A percentile compares a stretch with the other conserved stretches of the same genome.
Evolutionary conservation across 2,113 vertebrate species (phyloP).

Genomic region (Tricholaema leucomelas): DNA sequence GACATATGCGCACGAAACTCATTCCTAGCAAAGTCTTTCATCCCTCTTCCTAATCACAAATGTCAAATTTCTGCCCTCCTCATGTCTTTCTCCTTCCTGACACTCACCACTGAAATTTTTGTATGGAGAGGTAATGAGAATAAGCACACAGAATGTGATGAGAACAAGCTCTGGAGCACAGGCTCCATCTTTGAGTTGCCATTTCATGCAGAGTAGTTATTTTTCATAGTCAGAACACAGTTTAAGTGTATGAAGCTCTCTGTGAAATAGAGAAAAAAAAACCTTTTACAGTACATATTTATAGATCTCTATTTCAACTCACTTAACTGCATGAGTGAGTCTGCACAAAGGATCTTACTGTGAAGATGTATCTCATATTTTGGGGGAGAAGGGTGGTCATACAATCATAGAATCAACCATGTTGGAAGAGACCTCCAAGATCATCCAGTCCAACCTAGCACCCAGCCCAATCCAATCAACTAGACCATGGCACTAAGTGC

Average conservation of each 20-base stretch:
- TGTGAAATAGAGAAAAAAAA: background rate
- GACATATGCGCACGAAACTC: background rate
- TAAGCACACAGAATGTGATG: background rate
- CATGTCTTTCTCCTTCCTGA: background rate
- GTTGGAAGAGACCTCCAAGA: too few relatives aligned
- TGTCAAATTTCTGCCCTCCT: background rate
- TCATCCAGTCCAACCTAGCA: too few relatives aligned
- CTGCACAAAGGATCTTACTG: background rate
- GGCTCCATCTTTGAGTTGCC: background rate
- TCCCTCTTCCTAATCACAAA: background rate
- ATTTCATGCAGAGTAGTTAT: background rate
- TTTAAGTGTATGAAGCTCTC: background rate
- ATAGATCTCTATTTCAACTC: background rate
- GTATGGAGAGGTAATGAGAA: background rate
- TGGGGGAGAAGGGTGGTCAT: background rate
- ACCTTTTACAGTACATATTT: background rate
- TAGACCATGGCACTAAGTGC: too few relatives aligned
- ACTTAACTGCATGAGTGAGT: background rate
- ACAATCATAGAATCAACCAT: too few relatives aligned
- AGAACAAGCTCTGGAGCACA: background rate
- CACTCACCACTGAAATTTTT: background rate
- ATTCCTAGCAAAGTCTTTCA: conserved; percentile 5
- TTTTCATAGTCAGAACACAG: background rate
- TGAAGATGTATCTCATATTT: background rate
- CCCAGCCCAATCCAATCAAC: too few relatives aligned